Base-by-base conservation (phyloP, 2,113 vertebrate species). In the Melanotaenia duboulayi region DNA sequence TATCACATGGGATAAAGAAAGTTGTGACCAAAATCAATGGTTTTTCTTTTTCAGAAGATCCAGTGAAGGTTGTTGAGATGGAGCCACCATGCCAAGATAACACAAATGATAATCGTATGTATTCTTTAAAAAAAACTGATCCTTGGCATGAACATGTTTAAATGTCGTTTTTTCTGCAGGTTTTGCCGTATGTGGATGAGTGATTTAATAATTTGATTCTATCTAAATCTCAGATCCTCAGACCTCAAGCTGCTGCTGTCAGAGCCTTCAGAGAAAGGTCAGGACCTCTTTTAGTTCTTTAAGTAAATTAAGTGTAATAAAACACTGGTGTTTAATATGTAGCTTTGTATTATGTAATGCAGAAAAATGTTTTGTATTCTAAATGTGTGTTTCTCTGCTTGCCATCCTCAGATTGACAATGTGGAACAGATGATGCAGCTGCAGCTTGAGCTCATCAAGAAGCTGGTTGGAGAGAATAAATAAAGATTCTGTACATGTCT, bases 201-300 rank as follows among this genome's bases (percentile, higher is more conserved):
- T 48, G 3, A 5, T 2, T 9, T 37, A 6, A 12, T 65, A 0
- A 51, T 11, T 51, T 35, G 0, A 2, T 2, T 10, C 23, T 59
- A 9, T 83, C 58, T 61, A 19, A 55, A 77, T 51, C 24, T 4
- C 58, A 92, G 92, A 51, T 66, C 16, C 50, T 24, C 40, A 59
- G 23, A 37, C 44, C 0, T 25, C 69, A 1, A 22, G 39, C 51
- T 92, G 91, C 84, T 90, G 90, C 75, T 94, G 91, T 80, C 10
- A 11, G 35, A 76, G 74, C 12, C 76, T 94, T 20, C 79, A 65
- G n/a, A 74, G 72, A 7, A 90, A 95, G 92, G 94, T 94, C 23
- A 78, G 78, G 37, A 19, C 32, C 74, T 22, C 2, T 60, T 70
- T 44, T 11, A 20, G 40, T 14, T 8, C 44, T 48, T 4, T 11